Evolutionary conservation across 2,888 invertebrate genomes (phyloP), one percentile per base, ranked within the genome.

Genomic region (Sphinx pinastri): DNA sequence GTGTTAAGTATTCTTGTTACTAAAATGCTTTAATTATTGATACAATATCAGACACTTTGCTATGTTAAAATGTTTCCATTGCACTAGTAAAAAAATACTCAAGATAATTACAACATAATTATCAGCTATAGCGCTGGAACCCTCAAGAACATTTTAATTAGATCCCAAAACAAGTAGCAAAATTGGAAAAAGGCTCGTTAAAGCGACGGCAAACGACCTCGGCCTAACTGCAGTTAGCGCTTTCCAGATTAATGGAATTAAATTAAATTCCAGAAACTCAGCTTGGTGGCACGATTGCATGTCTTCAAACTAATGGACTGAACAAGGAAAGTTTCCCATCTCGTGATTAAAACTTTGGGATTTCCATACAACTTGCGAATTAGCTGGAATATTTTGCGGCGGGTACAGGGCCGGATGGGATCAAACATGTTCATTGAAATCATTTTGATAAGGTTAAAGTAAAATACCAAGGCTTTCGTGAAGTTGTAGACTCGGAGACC

Each of bases 331-430:
- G 74, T 71, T 76, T 74, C 73, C 38, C 73, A 76, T 74, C 74
- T 67, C 75, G 69, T 73, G 76, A 77, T 81, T 80, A 76, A 81
- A 82, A 80, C 75, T 79, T 81, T 72, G 67, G 66, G 73, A 70
- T 68, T 74, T 74, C 74, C 59, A 72, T 76, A 77, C 72, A 71
- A 74, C 71, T 75, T 68, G 73, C 59, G 72, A 77, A 77, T 79
- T 77, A 73, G 70, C 45, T 31, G 52, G 69, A 76, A 77, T 77
- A 71, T 76, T 76, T 75, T 74, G 74, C 67, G 63, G 63, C 5
- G 12, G 12, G 2, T 19, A 12, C 71, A 68, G 59, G 54, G 70
- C 12, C 60, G 69, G 68, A 16, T n/a, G 57, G 16, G 68, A 68
- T 59, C 16, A 11, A n/a, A 13, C 38, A 38, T 38, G 38, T 38